Evolutionary conservation across 2,888 invertebrate genomes (phyloP), one percentile per base, ranked within the genome.

Genomic region (Temnothorax rugatulus): DNA sequence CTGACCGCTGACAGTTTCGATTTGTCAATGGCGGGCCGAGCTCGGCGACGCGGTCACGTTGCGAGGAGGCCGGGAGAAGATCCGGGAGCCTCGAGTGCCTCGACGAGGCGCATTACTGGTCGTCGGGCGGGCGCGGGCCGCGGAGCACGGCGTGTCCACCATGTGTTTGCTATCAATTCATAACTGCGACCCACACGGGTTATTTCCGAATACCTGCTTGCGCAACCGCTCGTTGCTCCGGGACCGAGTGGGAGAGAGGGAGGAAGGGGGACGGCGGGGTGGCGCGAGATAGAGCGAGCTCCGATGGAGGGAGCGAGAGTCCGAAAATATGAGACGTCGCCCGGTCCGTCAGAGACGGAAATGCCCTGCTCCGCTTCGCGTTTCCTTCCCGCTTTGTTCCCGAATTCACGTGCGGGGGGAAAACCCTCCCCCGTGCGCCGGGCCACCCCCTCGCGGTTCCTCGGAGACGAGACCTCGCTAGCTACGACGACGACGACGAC

Each of bases 141-240:
- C n/a, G 34, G 21, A 25, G 52, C 76, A 82, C 84, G 34, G 79
- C 90, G 89, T 91, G 90, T 90, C 91, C 91, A 92, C 90, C 93
- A 93, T 93, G 93, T 93, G 93, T 93, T 93, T 91, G 92, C 93
- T 93, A 94, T 93, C 92, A 93, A 93, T 93, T 93, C 93, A 91
- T 92, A 92, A 92, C 89, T 87, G 89, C 91, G 90, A 90, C 84
- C 88, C 87, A 82, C 88, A 82, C 79, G 90, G 81, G 89, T 91
- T 93, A 93, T 93, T 93, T 93, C 91, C 92, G 92, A 93, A 92
- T 93, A 91, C 91, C 90, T 89, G 91, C 90, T 92, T 92, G 92
- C 93, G 92, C 91, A 93, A 92, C 87, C 82, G 44, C 86, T 75
- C 64, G 82, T 61, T 66, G 84, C 79, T 83, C 83, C 71, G 54